Base-by-base conservation (phyloP, 2,113 vertebrate species). In the Ciconia boyciana region DNA sequence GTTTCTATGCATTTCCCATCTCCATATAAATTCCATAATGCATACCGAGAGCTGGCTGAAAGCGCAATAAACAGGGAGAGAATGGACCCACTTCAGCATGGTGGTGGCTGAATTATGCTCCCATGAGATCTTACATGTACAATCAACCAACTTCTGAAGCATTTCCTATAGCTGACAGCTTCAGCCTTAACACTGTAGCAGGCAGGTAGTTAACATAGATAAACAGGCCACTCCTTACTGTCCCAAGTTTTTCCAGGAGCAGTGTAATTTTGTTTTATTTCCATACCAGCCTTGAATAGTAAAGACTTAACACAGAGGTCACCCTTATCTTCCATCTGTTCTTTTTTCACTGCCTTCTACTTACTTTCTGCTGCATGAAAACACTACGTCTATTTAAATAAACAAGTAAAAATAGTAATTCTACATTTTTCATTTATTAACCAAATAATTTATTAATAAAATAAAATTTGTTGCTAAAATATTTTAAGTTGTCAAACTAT, bases 91-190 rank as follows among this genome's bases (percentile, higher is more conserved):
- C 19, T 68, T 78, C 10, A 85, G 15, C 9, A 6, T 8, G 11
- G 5, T 48, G 32, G 17, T 54, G 16, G 26, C 22, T 76, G n/a
- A 64, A 46, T 65, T 60, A 34, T 34, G 58, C 36, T 66, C 7
- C 6, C 26, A 13, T 20, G 55, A 79, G 11, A 15, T 46, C 2
- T 68, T 55, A 41, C 0, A 0, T 18, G 19, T 84, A 71, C 36
- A 60, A 39, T 12, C 34, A 60, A 39, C 14, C 10, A 65, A 10
- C 5, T 61, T 76, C 26, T 39, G n/a, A 83, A 69, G 11, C 3
- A 6, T 71, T 71, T 85, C 20, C 14, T 69, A 2, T 4, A 55
- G 57, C 22, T 90, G 46, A 71, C 8, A 51, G 4, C n/a, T 72
- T 51, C 58, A 83, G 61, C 12, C 36, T 85, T 61, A 66, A 64